Base-by-base conservation (phyloP, 2,113 vertebrate genomes). In the Ranitomeya variabilis region DNA sequence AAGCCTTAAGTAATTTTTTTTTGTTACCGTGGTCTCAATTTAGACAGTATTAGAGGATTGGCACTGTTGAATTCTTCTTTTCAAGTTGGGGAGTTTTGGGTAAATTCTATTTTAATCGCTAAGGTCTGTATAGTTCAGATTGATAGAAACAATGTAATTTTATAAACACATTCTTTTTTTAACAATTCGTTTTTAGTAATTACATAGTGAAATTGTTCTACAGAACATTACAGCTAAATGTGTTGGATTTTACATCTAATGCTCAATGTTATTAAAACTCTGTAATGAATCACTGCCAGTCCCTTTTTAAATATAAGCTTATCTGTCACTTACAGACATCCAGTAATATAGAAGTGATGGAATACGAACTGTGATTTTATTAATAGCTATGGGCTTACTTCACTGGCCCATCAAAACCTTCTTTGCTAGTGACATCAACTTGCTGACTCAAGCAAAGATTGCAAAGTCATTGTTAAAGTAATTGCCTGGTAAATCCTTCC, bases 381-480 rank as follows among this genome's bases (percentile, higher is more conserved):
- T 64, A 54, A 83, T 51, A 83, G 45, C 64, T 52, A 83, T 52
- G 14, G 54, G 10, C 12, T 26, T 23, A 26, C 62, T 54, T 83
- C 9, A 83, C n/a, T 23, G 60, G 64, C 64, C 71, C 45, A 84
- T n/a, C 82, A 66, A 69, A 67, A 71, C 45, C 55, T 69, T 13
- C 66, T 18, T 13, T 55, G 66, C 64, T 6, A n/a, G 82, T 71
- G 21, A 84, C n/a, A 84, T 14, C 45, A 15, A 55, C 10, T 66
- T 84, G 64, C 82, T 71, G 82, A 84, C 64, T 84, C 52, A 83
- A 54, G 60, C 57, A 52, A 67, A 67, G 19, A 67, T n/a, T 51
- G 37, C 62, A 67, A 62, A 67, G 45, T 83, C 45, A 52, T 54
- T 83, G 45, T 69, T 15, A 69, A n/a, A 83, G 60, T 9, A 66